Evolutionary conservation across 2,113 vertebrate species (phyloP), one percentile per base, ranked within the genome.

Genomic region (Brachypteracias leptosomus): DNA sequence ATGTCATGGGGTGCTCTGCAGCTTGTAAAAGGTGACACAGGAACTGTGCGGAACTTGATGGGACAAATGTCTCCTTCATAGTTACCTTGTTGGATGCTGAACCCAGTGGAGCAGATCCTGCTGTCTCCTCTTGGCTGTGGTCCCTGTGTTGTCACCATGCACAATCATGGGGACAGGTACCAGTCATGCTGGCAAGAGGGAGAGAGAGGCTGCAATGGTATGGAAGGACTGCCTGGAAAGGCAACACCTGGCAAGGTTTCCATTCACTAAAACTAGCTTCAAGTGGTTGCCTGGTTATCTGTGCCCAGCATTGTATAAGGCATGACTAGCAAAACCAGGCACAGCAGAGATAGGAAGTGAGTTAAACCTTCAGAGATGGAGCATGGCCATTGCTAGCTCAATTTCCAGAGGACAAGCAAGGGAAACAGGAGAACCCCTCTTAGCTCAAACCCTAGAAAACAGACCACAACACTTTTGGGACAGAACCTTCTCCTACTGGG

Each of bases 281-380:
- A 63, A 13, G 25, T 6, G 9, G 16, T 73, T 11, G 15, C 70
- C 26, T 31, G 19, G 15, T 5, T 10, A 13, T n/a, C 40, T 33
- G 17, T 19, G 42, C 36, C 44, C 36, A 57, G 33, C 20, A 59
- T 26, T 14, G 5, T 3, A 1, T 15, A 33, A 82, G 24, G 38
- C 31, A 31, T 13, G 33, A 26, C 7, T 22, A 84, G 61, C 31
- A 73, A 47, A 63, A 35, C 3, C 3, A 6, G n/a, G 10, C 36
- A 33, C n/a, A 33, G 35, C 25, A 78, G 42, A 42, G 24, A 49
- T 2, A 33, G 1, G 3, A 89, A 91, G 36, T 0, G 0, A 52
- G 11, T 18, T 10, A 70, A 85, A 6, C 36, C 10, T 74, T 84
- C 59, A 58, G 63, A 84, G 28, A 19, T 3, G 13, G 29, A 94